phyloP scores from a whole-genome alignment of 2,113 vertebrate genomes.

The Sus scrofa region DNA sequence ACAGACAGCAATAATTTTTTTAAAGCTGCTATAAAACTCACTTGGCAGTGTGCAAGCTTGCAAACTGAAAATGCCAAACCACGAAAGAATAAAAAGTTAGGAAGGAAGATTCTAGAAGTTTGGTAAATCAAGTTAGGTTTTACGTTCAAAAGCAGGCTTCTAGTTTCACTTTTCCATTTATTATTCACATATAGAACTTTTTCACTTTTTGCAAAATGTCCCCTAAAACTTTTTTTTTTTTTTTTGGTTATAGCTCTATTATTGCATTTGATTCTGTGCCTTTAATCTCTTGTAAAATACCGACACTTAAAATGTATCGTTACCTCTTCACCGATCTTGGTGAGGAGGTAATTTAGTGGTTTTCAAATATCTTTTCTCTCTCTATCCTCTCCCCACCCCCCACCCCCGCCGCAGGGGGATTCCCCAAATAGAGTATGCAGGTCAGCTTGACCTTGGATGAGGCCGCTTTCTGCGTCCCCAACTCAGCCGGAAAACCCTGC shows the following conservation, averaged over 20 bases:
- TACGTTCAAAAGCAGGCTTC: conserved; percentile 22
- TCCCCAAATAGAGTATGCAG: not conserved
- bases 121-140: conserved; percentile 3
- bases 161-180: conserved; percentile 14
- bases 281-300: conserved; percentile 45
- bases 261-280: conserved; percentile 12
- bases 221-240: not conserved
- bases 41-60: not conserved
- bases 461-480: not conserved
- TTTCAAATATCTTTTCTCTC: not conserved
- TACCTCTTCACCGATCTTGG: not conserved
- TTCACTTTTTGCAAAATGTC: conserved; percentile 24
- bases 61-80: conserved; percentile 34
- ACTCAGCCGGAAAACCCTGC: not conserved
- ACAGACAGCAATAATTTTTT: conserved; percentile 15
- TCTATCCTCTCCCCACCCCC: too few species aligned
- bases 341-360: not conserved
- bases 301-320: not conserved
- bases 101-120: not conserved
- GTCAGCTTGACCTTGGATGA: not conserved
- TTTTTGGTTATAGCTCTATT: not conserved
- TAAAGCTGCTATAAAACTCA: conserved; percentile 14
- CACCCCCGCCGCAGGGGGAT: not conserved
- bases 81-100: not conserved
- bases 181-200: conserved; percentile 23